Percentiles rank a stretch among this genome's conserved stretches.
phyloP scores from a whole-genome alignment of 2,797 vertebrate species.

The Megaceryle alcyon region DNA sequence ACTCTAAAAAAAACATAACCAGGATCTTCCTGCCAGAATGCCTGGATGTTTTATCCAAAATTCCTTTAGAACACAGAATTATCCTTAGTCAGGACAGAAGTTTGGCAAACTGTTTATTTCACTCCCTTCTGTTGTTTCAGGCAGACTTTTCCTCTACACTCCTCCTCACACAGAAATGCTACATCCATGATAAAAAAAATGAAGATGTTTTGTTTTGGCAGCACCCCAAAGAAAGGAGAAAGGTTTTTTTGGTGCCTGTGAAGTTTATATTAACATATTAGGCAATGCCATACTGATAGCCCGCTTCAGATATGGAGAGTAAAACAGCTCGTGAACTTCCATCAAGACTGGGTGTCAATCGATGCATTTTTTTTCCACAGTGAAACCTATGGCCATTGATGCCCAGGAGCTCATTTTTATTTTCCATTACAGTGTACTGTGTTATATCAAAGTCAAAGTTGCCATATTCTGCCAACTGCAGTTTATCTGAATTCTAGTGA shows the following conservation, averaged over 20 bases:
- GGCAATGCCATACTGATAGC: background rate
- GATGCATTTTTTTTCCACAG: background rate
- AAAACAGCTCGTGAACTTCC: background rate
- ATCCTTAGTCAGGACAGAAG: background rate
- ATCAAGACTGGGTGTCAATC: background rate
- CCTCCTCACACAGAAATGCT: background rate
- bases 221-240: background rate
- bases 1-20: background rate
- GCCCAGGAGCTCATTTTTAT: background rate
- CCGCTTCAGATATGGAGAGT: background rate
- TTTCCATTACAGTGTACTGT: slow-evolving; percentile 10
- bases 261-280: background rate
- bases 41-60: slow-evolving; percentile 29
- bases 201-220: background rate
- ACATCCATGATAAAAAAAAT: background rate
- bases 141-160: background rate
- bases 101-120: background rate
- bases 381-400: background rate
- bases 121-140: slow-evolving; percentile 10
- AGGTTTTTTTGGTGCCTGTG: background rate
- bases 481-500: slow-evolving; percentile 35
- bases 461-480: slow-evolving; percentile 9
- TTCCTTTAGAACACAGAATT: background rate
- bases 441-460: slow-evolving; percentile 20
- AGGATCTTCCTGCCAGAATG: background rate